A percentile compares a stretch with the other conserved stretches of the same genome.
Evolutionary conservation across 2,113 vertebrate species (phyloP).

Genomic region (Dolichotis patagonum): DNA sequence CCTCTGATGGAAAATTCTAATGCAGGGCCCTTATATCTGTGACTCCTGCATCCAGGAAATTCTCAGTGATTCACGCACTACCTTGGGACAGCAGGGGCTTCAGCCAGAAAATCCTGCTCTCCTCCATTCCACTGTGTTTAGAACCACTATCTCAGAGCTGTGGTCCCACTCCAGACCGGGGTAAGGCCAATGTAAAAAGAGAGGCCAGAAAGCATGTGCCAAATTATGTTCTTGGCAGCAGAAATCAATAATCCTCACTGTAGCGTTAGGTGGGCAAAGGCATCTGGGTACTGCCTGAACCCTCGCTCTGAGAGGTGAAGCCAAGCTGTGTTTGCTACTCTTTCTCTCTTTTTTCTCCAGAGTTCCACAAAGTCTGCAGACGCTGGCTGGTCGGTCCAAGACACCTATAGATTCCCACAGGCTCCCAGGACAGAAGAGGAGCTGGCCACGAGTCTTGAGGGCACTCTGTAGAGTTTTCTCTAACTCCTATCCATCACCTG

Average conservation of each 20-base stretch:
- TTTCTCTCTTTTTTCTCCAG: background rate
- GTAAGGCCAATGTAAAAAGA: background rate
- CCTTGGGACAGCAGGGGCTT: background rate
- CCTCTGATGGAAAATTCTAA: background rate
- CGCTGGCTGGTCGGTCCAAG: background rate
- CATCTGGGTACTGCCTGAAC: fast-evolving
- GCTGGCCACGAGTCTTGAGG: background rate
- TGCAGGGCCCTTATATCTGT: background rate
- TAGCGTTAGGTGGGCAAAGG: background rate
- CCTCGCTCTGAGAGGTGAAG: background rate
- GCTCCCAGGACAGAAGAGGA: background rate
- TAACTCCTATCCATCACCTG: background rate
- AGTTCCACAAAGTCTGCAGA: background rate
- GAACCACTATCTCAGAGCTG: background rate
- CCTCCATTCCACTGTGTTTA: background rate
- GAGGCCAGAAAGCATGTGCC: background rate
- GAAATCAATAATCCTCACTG: constrained; percentile 35
- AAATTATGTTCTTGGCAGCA: constrained; percentile 20
- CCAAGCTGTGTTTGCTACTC: background rate
- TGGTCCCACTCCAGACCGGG: background rate
- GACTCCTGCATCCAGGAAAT: background rate
- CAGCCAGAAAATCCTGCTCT: background rate
- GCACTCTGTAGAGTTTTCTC: background rate
- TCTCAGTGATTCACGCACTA: background rate
- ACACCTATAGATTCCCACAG: background rate